Evolutionary conservation across 2,888 invertebrate species (phyloP), one percentile per base, ranked within the genome.

Genomic region (Drosophila flavopinicola): DNA sequence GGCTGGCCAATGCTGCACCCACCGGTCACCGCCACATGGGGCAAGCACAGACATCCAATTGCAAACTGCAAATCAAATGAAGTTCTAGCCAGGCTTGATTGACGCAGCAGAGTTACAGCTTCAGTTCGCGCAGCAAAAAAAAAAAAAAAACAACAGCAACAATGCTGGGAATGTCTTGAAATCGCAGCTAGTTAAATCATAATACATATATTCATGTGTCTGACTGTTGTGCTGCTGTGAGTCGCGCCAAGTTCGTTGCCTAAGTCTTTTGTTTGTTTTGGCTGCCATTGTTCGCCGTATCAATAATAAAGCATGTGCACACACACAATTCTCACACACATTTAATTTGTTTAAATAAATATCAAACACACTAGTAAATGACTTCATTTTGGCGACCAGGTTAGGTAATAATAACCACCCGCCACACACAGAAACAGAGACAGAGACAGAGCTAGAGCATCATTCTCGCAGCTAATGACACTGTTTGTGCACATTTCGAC

Each of bases 111-210:
- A 45, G 33, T 33, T 27, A 15, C 25, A 49, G 48, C 17, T 30
- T 35, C 42, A 49, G 20, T 29, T 57, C n/a, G 33, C 57, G 41
- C 51, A 49, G 38, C 60, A 29, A 5, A 33, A 13, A 35, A 45
- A 30, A 38, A 48, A 7, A 27, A 64, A 6, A 42, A 44, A 13
- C 45, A 57, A 10, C 15, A 57, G 33, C 63, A 60, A 78, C 85
- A 84, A 84, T 86, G 83, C 68, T 84, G 86, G 71, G 83, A 84
- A 84, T 80, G 71, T 70, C 78, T 69, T 71, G 75, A 78, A 78
- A 80, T 86, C 71, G 60, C 74, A 71, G 66, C 64, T 58, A 84
- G 67, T 68, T 76, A 78, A 84, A 66, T 80, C 64, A 84, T 85
- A 67, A 66, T 73, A 75, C 42, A 75, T 70, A 63, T 54, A 67